Evolutionary conservation across 2,797 vertebrate species (phyloP).

Genomic region (Enteromius fasciolatus): DNA sequence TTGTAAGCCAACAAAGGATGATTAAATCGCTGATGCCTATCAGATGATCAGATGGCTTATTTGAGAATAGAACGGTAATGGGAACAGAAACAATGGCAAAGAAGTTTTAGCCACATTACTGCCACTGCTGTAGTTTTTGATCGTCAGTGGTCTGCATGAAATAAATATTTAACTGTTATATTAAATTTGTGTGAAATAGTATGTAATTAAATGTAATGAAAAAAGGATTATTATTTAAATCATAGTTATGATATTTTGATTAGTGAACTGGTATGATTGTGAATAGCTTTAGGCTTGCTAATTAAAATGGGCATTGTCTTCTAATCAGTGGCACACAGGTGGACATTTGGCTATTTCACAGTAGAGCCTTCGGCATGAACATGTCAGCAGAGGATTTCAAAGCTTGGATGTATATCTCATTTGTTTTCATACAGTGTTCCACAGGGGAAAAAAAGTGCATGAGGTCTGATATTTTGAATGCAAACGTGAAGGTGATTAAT

Average conservation of each 20-base stretch:
- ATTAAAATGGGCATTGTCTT: conserved; percentile 54
- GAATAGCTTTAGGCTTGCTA: conserved; percentile 38
- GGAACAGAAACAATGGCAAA: neutral
- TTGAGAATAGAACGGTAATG: conserved; percentile 33
- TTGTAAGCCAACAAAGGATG: conserved; percentile 37
- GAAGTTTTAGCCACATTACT: neutral
- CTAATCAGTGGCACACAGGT: conserved; percentile 60
- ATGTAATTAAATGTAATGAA: neutral
- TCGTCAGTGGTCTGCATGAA: neutral
- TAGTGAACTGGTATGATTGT: conserved; percentile 40
- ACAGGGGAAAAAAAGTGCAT: neutral
- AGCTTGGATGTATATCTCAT: conserved; percentile 62
- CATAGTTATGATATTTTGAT: neutral
- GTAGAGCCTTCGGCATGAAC: conserved; percentile 51
- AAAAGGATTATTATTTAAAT: neutral
- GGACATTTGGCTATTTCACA: conserved; percentile 64
- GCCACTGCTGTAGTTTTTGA: neutral
- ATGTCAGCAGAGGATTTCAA: conserved; percentile 59
- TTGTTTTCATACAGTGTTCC: conserved; percentile 50
- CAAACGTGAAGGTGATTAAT: conserved; percentile 9
- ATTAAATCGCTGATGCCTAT: conserved; percentile 40
- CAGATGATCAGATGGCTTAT: conserved; percentile 36
- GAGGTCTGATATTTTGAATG: conserved; percentile 3
- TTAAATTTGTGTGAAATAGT: neutral
- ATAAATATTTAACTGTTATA: neutral